Evolutionary conservation across 2,113 vertebrate species (phyloP).

Genomic region (Tretioscincus oriximinensis): DNA sequence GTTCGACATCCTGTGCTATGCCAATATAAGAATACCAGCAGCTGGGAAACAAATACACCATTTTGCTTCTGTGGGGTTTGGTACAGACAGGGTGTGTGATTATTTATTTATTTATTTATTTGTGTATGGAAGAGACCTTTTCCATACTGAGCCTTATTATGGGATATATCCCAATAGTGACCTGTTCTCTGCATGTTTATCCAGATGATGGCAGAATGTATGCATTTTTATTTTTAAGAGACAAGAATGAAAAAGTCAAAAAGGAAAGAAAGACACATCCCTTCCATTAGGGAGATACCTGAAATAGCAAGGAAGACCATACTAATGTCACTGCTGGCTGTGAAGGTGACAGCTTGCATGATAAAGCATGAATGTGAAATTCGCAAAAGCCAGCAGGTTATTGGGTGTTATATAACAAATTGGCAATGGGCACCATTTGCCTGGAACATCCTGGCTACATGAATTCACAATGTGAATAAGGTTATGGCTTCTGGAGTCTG

Average conservation of each 20-base stretch:
- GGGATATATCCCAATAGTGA: no score
- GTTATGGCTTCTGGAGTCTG: conserved; percentile 2
- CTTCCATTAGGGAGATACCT: conserved; percentile 8
- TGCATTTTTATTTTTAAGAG: no score
- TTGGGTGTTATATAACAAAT: conserved; percentile 20
- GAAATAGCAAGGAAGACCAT: neutral
- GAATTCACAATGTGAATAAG: conserved; percentile 27
- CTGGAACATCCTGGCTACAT: conserved; percentile 24
- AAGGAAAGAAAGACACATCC: conserved; percentile 19
- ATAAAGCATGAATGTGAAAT: conserved; percentile 18
- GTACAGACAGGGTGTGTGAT: neutral
- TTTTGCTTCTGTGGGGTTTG: conserved; percentile 27
- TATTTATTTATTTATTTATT: no score
- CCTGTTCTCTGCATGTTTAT: no score
- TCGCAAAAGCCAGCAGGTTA: conserved; percentile 11
- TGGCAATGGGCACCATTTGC: neutral
- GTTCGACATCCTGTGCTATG: conserved; percentile 37
- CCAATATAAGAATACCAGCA: conserved; percentile 35
- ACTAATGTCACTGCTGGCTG: neutral
- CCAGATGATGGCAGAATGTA: no score
- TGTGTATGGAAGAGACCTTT: no score
- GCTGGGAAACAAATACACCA: conserved; percentile 49
- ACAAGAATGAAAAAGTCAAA: neutral
- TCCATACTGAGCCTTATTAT: no score
- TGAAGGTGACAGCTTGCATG: neutral